Conservation (phyloP, 2,888 invertebrate species). For the Laspeyria flexula region DNA sequence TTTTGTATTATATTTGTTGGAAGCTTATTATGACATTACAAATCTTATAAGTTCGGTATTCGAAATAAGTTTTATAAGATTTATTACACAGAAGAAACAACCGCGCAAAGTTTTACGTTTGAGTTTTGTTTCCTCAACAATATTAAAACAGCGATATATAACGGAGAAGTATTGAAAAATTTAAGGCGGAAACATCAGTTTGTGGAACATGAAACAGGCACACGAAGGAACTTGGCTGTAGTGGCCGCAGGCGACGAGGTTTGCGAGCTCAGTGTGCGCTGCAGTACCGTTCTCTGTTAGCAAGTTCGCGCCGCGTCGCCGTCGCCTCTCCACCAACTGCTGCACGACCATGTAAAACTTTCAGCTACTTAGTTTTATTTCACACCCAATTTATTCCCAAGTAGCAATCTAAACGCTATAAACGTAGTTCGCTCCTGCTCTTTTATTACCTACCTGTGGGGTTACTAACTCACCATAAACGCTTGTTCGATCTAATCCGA, state of each 20-base stretch:
- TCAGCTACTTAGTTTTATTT: slow-evolving; percentile 73
- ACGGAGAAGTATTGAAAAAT: slow-evolving; percentile 62
- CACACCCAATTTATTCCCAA: slow-evolving; percentile 68
- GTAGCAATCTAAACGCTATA: slow-evolving; percentile 59
- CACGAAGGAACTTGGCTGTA: slow-evolving; percentile 60
- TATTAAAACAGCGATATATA: slow-evolving; percentile 59
- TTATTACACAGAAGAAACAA: slow-evolving; percentile 55
- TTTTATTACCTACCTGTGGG: slow-evolving; percentile 52
- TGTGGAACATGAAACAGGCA: slow-evolving; percentile 52
- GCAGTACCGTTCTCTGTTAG: slow-evolving; percentile 33
- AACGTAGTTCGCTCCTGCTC: slow-evolving; percentile 52
- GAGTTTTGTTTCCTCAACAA: slow-evolving; percentile 56
- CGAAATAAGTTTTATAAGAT: slow-evolving; percentile 49
- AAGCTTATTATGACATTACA: slow-evolving; percentile 35
- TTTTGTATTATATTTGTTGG: slow-evolving; percentile 19
- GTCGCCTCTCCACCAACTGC: slow-evolving; percentile 32
- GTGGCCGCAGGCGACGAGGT: slow-evolving; percentile 33
- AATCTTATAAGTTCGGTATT: slow-evolving; percentile 33
- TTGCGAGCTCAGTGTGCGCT: slow-evolving; percentile 10
- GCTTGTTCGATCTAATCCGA: slow-evolving; percentile 28
- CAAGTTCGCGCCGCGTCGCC: slow-evolving; percentile 29
- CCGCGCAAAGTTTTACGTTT: slow-evolving; percentile 48
- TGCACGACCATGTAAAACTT: slow-evolving; percentile 61
- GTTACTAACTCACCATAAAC: slow-evolving; percentile 25
- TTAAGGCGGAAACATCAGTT: slow-evolving; percentile 55